Evolutionary conservation across 2,113 vertebrate species (phyloP).

Genomic region (Leptosomus discolor): DNA sequence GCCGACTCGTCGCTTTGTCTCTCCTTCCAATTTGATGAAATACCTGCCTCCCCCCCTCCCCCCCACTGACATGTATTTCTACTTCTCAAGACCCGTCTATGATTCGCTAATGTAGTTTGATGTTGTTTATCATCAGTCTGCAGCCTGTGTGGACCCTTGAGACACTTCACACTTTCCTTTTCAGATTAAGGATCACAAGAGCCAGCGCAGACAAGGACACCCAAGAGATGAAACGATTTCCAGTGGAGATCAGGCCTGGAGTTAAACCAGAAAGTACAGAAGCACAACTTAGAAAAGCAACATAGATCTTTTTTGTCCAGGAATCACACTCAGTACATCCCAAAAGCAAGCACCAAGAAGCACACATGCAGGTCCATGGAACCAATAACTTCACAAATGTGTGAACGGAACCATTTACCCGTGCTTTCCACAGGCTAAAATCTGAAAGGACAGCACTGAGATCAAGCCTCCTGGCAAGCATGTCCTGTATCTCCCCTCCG

Average conservation of each 20-base stretch:
- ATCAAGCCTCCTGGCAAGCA: not conserved
- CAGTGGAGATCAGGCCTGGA: not conserved
- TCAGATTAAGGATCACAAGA: not conserved
- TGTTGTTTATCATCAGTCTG: rapidly evolving
- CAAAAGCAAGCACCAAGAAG: not conserved
- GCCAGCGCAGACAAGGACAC: not conserved
- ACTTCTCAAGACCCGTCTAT: rapidly evolving
- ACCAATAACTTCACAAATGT: not conserved
- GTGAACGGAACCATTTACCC: not conserved
- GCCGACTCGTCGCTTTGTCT: no score
- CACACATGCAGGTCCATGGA: not conserved
- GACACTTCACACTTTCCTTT: not conserved
- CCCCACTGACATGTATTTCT: rapidly evolving
- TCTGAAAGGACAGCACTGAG: not conserved
- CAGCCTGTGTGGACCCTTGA: not conserved
- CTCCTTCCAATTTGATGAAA: rapidly evolving
- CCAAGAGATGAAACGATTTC: not conserved
- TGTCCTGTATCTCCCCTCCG: rapidly evolving
- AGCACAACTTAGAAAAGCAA: not conserved
- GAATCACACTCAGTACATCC: rapidly evolving
- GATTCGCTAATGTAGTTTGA: rapidly evolving
- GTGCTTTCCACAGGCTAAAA: not conserved
- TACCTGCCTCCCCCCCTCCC: rapidly evolving
- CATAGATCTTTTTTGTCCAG: rapidly evolving
- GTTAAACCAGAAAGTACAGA: not conserved